Base-by-base conservation (phyloP, 2,113 vertebrate species). In the Campylomormyrus tamandua region DNA sequence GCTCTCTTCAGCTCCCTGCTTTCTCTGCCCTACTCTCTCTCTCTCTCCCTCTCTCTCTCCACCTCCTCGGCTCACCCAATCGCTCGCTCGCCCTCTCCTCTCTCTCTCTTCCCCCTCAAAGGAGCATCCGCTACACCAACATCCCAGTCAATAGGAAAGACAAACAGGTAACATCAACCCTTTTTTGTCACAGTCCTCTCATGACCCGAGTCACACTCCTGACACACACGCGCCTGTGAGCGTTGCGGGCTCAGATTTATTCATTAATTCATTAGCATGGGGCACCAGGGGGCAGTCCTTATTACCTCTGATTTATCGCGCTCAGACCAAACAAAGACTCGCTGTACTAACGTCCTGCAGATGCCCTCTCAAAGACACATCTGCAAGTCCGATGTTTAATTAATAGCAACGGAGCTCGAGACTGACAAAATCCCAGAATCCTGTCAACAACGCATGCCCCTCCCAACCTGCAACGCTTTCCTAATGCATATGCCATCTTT, bases 221-320 rank as follows among this genome's bases (percentile, higher is more conserved):
- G 2, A 45, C 48, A 53, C 84, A 31, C 84, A 53, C 46, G 86
- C 58, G 88, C 93, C 92, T 92, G 93, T 93, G 91, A 93, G 91
- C 93, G 94, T 93, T 93, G 91, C 92, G 89, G 90, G 91, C 90
- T 92, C 94, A 95, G 91, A 95, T 95, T 94, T 95, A 95, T 96
- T 95, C 93, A 95, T 95, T 93, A 92, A 91, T 92, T 90, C 90
- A 96, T 96, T 96, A 95, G 94, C 95, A 96, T 95, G 92, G 91
- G 92, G 94, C 93, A 92, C 93, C 88, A 92, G 88, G 89, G 91
- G 92, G 91, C 90, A 93, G 93, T 92, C 93, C 93, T 94, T 90
- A 94, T 92, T 93, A 92, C 92, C 94, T 95, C 94, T 94, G 94
- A 95, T 95, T 95, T 93, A 94, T 91, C 92, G 87, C 93, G 92